Percentiles rank a stretch among this genome's conserved stretches.
These are phyloP conservation scores for Sphinx pinastri DNA, from an alignment of 2,888 invertebrate species.

Conservation along the genomic window DNA sequence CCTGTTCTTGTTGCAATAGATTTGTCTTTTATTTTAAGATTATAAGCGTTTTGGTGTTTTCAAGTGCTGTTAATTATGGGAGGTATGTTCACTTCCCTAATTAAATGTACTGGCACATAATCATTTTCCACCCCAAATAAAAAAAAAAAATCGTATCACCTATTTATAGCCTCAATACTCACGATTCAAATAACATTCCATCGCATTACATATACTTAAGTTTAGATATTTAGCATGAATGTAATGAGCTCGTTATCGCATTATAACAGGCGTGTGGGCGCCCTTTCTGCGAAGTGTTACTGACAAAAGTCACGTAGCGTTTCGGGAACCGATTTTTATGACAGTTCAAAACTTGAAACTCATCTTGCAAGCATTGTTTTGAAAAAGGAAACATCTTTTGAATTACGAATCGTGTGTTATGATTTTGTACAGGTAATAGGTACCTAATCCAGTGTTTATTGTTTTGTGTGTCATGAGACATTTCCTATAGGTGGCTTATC, in stretches of 20 bases:
- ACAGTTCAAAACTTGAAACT: constrained; percentile 25
- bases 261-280: constrained; percentile 32
- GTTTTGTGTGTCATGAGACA: neutral
- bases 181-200: constrained; percentile 13
- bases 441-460: neutral
- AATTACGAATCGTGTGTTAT: constrained; percentile 16
- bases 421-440: neutral
- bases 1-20: too few relatives aligned
- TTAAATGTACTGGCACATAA: too few relatives aligned
- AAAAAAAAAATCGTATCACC: neutral
- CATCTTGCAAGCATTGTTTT: constrained; percentile 25
- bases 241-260: constrained; percentile 23
- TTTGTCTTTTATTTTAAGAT: too few relatives aligned
- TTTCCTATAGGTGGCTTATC: too few relatives aligned
- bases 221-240: constrained; percentile 25
- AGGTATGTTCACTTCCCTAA: too few relatives aligned
- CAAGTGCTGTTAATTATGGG: too few relatives aligned
- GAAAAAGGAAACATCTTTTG: constrained; percentile 19
- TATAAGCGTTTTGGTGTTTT: too few relatives aligned
- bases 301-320: constrained; percentile 47
- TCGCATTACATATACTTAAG: constrained; percentile 19
- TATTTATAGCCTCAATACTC: neutral
- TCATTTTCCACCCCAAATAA: neutral
- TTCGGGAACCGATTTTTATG: constrained; percentile 27
- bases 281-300: constrained; percentile 43